Conservation (phyloP, 35 echinoderm and acorn worm species). For the Strongylocentrotus purpuratus region DNA sequence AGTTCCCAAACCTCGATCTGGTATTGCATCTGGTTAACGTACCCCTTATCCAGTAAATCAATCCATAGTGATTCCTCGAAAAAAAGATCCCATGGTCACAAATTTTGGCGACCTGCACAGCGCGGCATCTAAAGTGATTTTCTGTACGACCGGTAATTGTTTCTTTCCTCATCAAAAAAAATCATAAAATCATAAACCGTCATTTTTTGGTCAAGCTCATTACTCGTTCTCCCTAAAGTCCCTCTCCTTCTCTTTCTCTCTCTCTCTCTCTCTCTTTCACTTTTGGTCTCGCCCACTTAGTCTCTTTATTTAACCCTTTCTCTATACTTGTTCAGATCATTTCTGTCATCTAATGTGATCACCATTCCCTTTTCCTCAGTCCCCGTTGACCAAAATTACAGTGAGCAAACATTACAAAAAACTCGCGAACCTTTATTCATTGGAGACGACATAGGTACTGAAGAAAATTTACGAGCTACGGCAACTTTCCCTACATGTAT, state of each 20-base stretch:
- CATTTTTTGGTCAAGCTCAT: neutral
- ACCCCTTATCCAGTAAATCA: neutral
- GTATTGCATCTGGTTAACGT: neutral
- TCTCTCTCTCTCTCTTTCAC: neutral
- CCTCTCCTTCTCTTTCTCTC: neutral
- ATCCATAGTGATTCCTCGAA: neutral
- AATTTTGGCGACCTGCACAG: neutral
- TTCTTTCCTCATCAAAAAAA: neutral
- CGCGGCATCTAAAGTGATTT: neutral
- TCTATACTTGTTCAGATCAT: neutral
- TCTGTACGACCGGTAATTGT: neutral
- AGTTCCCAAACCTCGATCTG: neutral
- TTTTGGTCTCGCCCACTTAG: neutral
- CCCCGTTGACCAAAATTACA: neutral
- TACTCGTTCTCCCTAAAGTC: neutral
- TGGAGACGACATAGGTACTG: neutral
- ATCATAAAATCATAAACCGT: neutral
- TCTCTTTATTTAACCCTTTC: neutral
- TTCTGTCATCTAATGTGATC: neutral
- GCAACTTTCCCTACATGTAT: neutral
- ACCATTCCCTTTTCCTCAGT: neutral
- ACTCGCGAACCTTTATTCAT: neutral
- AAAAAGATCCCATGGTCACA: neutral
- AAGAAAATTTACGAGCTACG: neutral
- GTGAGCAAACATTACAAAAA: neutral